Percentiles rank a stretch among this genome's conserved stretches.
These are phyloP conservation scores for Drosophila niveifrons DNA, from an alignment of 2,888 invertebrate species.

Conservation along the genomic window DNA sequence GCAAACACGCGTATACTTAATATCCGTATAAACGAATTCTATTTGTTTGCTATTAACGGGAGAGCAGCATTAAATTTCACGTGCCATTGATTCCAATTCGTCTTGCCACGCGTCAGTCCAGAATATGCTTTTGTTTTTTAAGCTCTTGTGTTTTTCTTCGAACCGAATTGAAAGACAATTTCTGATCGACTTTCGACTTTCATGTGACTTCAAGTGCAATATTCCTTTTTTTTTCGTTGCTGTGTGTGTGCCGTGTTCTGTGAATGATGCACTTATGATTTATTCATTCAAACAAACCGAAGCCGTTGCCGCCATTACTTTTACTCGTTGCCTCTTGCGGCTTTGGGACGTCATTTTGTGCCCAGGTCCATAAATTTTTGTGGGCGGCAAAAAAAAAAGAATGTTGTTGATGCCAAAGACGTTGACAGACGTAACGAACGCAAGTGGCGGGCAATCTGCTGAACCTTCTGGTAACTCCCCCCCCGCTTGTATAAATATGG, in stretches of 20 bases:
- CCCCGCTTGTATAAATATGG: slow-evolving; percentile 32
- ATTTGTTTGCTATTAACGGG: slow-evolving; percentile 22
- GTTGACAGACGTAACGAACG: slow-evolving; percentile 4
- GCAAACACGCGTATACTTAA: slow-evolving; percentile 15
- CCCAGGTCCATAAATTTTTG: slow-evolving; percentile 6
- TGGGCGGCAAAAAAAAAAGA: not conserved
- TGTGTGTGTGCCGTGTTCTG: slow-evolving; percentile 36
- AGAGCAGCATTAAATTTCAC: slow-evolving; percentile 18
- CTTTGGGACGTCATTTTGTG: not conserved
- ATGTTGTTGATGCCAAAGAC: not conserved
- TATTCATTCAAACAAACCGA: slow-evolving; percentile 39
- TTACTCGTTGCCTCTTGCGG: not conserved
- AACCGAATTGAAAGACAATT: not conserved
- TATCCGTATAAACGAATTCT: slow-evolving; percentile 17
- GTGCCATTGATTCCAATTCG: slow-evolving; percentile 8
- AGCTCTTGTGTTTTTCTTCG: not conserved
- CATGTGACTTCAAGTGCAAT: slow-evolving; percentile 44
- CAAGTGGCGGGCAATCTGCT: not conserved
- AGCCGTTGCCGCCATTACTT: slow-evolving; percentile 22
- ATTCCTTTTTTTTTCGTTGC: slow-evolving; percentile 30
- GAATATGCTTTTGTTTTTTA: slow-evolving; percentile 2
- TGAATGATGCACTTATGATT: slow-evolving; percentile 61
- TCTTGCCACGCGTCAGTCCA: not conserved
- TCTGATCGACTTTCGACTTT: not conserved
- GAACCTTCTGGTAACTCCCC: not conserved